Evolutionary conservation across 2,113 vertebrate genomes (phyloP).

Genomic region (Lethenteron reissneri): DNA sequence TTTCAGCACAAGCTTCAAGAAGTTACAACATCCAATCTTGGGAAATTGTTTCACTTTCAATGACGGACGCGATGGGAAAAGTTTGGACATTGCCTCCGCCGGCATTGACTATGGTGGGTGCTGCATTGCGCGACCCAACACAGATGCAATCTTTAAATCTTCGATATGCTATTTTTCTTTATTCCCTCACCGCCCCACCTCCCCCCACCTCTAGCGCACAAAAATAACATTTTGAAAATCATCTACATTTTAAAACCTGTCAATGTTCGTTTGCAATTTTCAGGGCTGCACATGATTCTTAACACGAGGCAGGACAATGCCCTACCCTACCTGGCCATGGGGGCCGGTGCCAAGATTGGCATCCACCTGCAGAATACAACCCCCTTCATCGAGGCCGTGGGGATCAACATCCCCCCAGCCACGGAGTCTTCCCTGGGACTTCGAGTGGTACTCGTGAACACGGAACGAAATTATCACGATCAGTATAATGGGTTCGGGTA

Average conservation of each 20-base stretch:
- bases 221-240: background rate
- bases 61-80: no score
- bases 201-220: background rate
- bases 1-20: no score
- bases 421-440: conserved; percentile 37
- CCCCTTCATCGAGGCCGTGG: conserved; percentile 39
- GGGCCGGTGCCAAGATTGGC: conserved; percentile 33
- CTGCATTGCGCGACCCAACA: no score
- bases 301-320: conserved; percentile 34
- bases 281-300: conserved; percentile 37
- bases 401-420: conserved; percentile 32
- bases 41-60: no score
- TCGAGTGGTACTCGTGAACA: conserved; percentile 27
- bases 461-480: no score
- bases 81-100: no score
- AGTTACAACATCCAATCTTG: no score
- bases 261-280: conserved; percentile 1
- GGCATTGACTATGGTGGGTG: no score
- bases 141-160: no score
- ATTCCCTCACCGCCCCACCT: conserved; percentile 2
- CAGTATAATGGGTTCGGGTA: no score
- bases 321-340: conserved; percentile 36
- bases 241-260: background rate
- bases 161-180: no score
- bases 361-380: conserved; percentile 33